Base-by-base conservation (phyloP, 2,888 invertebrate species). In the Andrena minutula region DNA sequence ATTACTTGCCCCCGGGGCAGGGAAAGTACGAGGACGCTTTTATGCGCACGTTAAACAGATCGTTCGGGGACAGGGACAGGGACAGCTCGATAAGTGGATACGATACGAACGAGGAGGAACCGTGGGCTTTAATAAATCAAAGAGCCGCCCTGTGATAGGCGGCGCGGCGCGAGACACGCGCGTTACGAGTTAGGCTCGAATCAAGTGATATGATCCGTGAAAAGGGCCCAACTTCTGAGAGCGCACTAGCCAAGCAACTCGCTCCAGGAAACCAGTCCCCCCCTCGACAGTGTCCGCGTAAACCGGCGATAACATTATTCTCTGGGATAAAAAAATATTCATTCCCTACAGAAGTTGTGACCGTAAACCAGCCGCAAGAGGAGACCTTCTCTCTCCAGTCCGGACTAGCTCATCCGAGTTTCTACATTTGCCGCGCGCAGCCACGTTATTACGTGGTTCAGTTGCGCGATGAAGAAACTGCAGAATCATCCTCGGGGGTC, bases 81-180 rank as follows among this genome's bases (percentile, higher is more conserved):
- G 88, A 84, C 86, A 87, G 84, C 79, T 77, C 87, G 90, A 90
- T 89, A 90, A 89, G 88, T 90, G 89, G 87, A 82, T 84, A 73
- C 84, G 89, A 90, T 90, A 88, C 86, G 85, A 85, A 75, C 77
- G 70, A 70, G 75, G 58, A 82, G 73, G 71, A 63, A 70, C 60
- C 76, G 72, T 75, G 73, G 47, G 32, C 71, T 84, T 82, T 76
- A 61, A 78, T 83, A 82, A 86, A 86, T 85, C 77, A 76, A 74
- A 35, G 28, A 75, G 47, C 41, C 58, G 30, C 35, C 66, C 61
- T 56, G 23, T n/a, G 23, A 12, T 56, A 56, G 26, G 56, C 56
- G 23, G 20, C 10, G 26, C 23, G 23, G n/a, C 10, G 16, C 26
- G 53, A 20, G 51, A 51, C 41, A 47, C 6, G 16, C 30, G 23